Conservation (phyloP, 2,113 vertebrate species). For the Psilopogon haemacephalus region DNA sequence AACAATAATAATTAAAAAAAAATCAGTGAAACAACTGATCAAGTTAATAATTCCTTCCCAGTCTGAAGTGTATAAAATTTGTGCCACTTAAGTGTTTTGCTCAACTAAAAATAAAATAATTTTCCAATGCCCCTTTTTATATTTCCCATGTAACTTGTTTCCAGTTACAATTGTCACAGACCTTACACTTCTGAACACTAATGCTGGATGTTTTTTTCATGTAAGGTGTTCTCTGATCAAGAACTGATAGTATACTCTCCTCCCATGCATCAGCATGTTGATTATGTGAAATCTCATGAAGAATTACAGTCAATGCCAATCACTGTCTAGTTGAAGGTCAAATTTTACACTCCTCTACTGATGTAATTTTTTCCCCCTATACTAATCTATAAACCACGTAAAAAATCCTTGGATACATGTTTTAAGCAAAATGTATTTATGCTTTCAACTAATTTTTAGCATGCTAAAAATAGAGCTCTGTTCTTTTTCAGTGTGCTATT, state of each 20-base stretch:
- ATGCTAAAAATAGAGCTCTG: background rate
- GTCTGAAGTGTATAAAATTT: background rate
- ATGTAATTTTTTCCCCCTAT: constrained; percentile 29
- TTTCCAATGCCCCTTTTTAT: background rate
- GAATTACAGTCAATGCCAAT: constrained; percentile 72
- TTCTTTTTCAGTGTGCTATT: background rate
- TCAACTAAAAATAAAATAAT: background rate
- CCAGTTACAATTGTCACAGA: background rate
- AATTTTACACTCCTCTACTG: constrained; percentile 63
- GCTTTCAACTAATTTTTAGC: background rate
- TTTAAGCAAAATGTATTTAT: constrained; percentile 28
- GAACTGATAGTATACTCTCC: constrained; percentile 52
- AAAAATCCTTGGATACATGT: constrained; percentile 38
- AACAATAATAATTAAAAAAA: background rate
- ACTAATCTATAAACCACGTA: constrained; percentile 57
- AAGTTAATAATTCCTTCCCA: background rate
- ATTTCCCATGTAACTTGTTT: background rate
- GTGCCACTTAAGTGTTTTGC: background rate
- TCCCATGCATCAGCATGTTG: constrained; percentile 44
- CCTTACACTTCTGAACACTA: background rate
- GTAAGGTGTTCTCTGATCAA: constrained; percentile 50
- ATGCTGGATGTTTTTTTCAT: background rate
- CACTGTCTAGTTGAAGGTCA: constrained; percentile 72
- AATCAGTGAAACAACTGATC: background rate
- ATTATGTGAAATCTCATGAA: constrained; percentile 67